Base-by-base conservation (phyloP, 2,888 invertebrate species). In the Mesorhabditis belari region DNA sequence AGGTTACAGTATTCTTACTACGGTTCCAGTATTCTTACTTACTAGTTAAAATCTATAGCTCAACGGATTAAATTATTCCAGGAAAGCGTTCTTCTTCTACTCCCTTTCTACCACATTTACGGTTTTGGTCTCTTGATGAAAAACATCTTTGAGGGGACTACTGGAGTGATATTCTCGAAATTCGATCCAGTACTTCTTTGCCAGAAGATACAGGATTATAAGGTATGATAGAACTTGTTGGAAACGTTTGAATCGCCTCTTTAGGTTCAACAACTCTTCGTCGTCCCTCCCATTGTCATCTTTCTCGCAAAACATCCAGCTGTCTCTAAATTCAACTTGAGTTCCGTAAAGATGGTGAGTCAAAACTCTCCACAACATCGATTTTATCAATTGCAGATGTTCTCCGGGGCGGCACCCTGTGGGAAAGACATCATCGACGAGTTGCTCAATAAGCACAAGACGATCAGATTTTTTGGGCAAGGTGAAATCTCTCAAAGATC, bases 241-340 rank as follows among this genome's bases (percentile, higher is more conserved):
- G 26, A 54, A 54, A 17, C 17, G 2, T 19, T 3, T 17, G 17
- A 12, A 26, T 49, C n/a, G 9, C 4, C 12, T 23, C 56, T 68
- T 60, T 83, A 88, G 86, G 85, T 89, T 3, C 86, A 86, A 21
- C 71, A 87, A 49, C 81, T 90, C 4, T 88, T 88, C 71, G 80
- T 88, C 3, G 91, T 90, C 5, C 91, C 91, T 4, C 90, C 91
- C 19, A 84, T 89, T 59, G 86, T 90, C 80, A 86, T 90, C 25
- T 86, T 89, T 70, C 85, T 91, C 83, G 86, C 86, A 1, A 85
- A 87, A 59, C 85, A 87, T 80, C 85, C 87, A 0, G 83, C 85
- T 54, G 88, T 90, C 2, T 84, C 87, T 50, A 85, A 88, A 63
- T 90, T 88, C 77, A 88, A 92, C 81, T 82, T 92, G 62, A 87